Conservation (phyloP, 1,140 invertebrate genomes). For the Bombus huntii region DNA sequence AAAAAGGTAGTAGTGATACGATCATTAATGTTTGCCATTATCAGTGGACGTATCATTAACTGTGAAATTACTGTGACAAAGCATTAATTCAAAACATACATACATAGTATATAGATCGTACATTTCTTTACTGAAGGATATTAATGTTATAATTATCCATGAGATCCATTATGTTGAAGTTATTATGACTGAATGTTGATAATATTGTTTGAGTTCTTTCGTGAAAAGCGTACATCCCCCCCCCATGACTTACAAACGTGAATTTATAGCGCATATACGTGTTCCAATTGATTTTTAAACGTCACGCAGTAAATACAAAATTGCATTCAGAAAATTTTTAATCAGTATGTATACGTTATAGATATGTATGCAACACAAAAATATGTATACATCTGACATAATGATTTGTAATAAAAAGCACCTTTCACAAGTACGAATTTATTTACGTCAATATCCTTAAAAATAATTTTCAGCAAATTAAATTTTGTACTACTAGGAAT, state of each 20-base stretch:
- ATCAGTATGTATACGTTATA: neutral
- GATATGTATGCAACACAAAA: too few relatives aligned
- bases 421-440: neutral
- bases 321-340: neutral
- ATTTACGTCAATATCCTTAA: neutral
- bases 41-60: too few relatives aligned
- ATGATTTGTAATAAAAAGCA: neutral
- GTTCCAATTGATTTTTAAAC: neutral
- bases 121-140: neutral
- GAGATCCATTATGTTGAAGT: neutral
- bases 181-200: neutral
- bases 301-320: neutral
- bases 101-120: neutral
- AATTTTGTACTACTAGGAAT: neutral
- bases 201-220: neutral
- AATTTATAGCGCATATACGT: neutral
- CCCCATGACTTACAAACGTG: neutral
- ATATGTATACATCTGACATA: too few relatives aligned
- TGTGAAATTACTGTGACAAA: neutral
- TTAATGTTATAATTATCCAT: neutral
- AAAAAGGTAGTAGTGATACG: too few relatives aligned
- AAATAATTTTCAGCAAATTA: neutral
- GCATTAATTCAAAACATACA: neutral
- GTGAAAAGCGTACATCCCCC: neutral
- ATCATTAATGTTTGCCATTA: too few relatives aligned